Evolutionary conservation across 2,113 vertebrate species (phyloP), one percentile per base, ranked within the genome.

Genomic region (Callipepla californica): DNA sequence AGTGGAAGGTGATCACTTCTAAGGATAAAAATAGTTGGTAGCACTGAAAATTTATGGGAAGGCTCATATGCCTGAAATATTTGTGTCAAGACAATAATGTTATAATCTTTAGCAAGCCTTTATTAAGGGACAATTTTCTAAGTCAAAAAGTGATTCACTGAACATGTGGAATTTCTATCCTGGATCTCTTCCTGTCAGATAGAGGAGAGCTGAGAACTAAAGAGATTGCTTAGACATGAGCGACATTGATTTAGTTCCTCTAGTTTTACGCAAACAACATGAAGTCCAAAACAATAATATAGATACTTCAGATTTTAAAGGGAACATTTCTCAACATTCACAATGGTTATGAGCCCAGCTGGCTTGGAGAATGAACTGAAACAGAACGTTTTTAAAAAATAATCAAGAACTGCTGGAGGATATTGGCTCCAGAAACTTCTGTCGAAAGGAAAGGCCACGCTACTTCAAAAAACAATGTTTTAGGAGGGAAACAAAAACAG

Each of bases 341-440:
- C 23, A 89, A 79, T 68, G n/a, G 28, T 65, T 82, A 62, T 87
- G 40, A 90, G n/a, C 8, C 62, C 63, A 82, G 28, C 7, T 80
- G 45, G 73, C 42, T 42, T 26, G 19, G 34, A 87, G 67, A 83
- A 92, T 87, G 28, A 93, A 63, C 7, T 67, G 67, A 93, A 94
- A 77, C 28, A 89, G 48, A 94, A 87, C 79, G 59, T 55, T 45
- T 66, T 85, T 26, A 82, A 87, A 80, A 80, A 95, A 80, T 77
- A 91, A 80, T 85, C 50, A 73, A 28, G 38, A 92, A 82, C 8
- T 2, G 9, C 87, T 89, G 73, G n/a, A 80, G 77, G 28, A 69
- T 84, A 80, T 74, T 77, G 22, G n/a, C 26, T 90, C 14, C 63
- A 92, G 59, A 89, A 89, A 17, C 23, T 80, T 51, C 19, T 87